Percentiles rank a stretch among this genome's conserved stretches.
Evolutionary conservation across 1,140 invertebrate genomes (phyloP).

Genomic region (Drosophila obscura): DNA sequence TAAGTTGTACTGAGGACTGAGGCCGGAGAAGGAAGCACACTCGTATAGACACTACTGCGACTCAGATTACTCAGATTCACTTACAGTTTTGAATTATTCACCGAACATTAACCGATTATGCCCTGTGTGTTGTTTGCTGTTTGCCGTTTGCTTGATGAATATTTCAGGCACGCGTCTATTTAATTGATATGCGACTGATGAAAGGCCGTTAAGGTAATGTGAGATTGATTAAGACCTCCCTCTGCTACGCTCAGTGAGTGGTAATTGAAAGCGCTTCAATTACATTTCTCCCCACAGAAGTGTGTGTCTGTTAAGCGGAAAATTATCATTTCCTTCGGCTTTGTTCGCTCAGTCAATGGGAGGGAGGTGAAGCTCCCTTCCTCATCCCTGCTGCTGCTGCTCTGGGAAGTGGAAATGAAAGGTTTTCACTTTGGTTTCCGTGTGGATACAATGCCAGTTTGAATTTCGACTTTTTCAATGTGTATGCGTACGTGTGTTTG

Average conservation of each 20-base stretch:
- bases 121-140: constrained; percentile 3
- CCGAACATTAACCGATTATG: constrained; percentile 30
- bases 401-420: constrained; percentile 52
- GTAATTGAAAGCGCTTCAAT: constrained; percentile 57
- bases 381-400: too few species aligned
- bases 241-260: constrained; percentile 13
- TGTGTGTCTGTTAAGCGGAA: constrained; percentile 60
- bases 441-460: constrained; percentile 43
- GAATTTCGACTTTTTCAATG: constrained; percentile 14
- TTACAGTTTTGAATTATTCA: constrained; percentile 35
- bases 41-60: neutral
- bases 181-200: constrained; percentile 34
- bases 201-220: constrained; percentile 26
- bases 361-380: neutral
- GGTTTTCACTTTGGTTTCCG: constrained; percentile 65
- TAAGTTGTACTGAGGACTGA: constrained; percentile 31
- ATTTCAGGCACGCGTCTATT: constrained; percentile 35
- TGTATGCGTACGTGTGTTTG: constrained; percentile 7
- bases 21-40: constrained; percentile 13
- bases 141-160: constrained; percentile 20
- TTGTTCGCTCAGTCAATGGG: constrained; percentile 70
- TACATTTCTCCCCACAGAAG: constrained; percentile 25
- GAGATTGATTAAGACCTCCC: constrained; percentile 28
- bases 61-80: neutral
- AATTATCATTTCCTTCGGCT: constrained; percentile 75